Evolutionary conservation across 2,797 vertebrate species (phyloP), one percentile per base, ranked within the genome.

Genomic region (Smutsia gigantea): DNA sequence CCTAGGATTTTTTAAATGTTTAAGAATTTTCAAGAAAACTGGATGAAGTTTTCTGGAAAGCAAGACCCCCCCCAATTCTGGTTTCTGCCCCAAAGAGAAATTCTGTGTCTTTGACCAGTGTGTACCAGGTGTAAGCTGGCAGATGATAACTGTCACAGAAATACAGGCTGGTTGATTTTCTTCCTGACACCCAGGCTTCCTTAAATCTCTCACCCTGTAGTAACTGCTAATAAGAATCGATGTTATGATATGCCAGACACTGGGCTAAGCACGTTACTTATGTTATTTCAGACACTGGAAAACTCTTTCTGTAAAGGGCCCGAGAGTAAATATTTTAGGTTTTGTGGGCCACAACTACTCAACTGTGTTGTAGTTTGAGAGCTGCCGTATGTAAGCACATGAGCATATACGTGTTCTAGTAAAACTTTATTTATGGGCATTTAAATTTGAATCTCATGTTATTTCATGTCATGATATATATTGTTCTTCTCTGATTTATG

Each of bases 1-100:
- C 46, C 23, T 53, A 11, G 11, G 5, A 14, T 87, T 63, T 27
- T 59, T 51, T n/a, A 34, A 89, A 87, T 15, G 4, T 7, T 27
- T 57, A 10, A 17, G 46, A 94, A 37, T 66, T 95, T 93, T 82
- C 25, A n/a, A 75, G 66, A 90, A 87, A 93, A 97, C 37, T 78
- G 8, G 13, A 19, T 29, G 13, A 71, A 69, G 13, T 46, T 83
- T n/a, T 84, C 37, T 29, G 55, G 34, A 23, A 59, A 71, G 69
- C 4, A 29, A 69, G 19, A 21, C 13, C 31, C 11, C 11, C 46
- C 11, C 27, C 25, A 61, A 2, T 61, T 91, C 72, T 78, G 49
- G 39, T 4, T 61, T 92, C 84, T 31, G 5, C 23, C 34, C 46
- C 61, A 72, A 51, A 78, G 31, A 64, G 55, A 93, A 75, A 77